A percentile compares a stretch with the other conserved stretches of the same genome.
Evolutionary conservation across 2,113 vertebrate species (phyloP).

Genomic region (Pachyramphus minor): DNA sequence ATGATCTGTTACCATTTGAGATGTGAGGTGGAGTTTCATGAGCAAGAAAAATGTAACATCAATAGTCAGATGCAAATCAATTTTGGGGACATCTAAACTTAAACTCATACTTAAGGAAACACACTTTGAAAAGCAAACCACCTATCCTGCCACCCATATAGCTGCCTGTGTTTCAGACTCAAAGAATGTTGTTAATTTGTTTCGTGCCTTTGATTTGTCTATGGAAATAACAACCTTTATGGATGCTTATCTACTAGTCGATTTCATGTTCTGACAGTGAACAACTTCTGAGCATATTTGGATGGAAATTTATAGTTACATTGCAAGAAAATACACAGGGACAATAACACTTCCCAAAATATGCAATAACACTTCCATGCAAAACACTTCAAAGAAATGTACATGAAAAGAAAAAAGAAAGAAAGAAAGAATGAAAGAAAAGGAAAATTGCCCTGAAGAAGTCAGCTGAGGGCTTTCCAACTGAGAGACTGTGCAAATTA

Average conservation of each 20-base stretch:
- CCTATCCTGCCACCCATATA: conserved; percentile 37
- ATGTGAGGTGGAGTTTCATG: background rate
- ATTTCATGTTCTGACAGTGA: conserved; percentile 58
- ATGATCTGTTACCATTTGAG: background rate
- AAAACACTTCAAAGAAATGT: conserved; percentile 54
- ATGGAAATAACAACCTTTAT: conserved; percentile 49
- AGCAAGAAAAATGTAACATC: background rate
- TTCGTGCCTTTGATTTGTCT: conserved; percentile 50
- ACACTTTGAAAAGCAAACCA: background rate
- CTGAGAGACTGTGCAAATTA: conserved; percentile 1
- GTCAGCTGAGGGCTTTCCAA: conserved; percentile 27
- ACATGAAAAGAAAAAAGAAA: background rate
- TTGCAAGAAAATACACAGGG: conserved; percentile 24
- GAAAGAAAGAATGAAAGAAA: background rate
- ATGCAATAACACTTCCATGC: conserved; percentile 21
- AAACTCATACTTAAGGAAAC: background rate
- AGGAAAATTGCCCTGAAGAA: conserved; percentile 20
- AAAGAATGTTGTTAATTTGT: conserved; percentile 49
- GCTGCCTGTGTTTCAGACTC: conserved; percentile 32
- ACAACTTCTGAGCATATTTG: conserved; percentile 41
- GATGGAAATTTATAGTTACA: conserved; percentile 46
- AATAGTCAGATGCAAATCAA: background rate
- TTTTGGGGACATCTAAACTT: conserved; percentile 1
- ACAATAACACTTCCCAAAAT: conserved; percentile 49
- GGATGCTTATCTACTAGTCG: conserved; percentile 9